Percentiles rank a stretch among this genome's conserved stretches.
phyloP scores from a whole-genome alignment of 1,140 invertebrate genomes.

The Oncopeltus fasciatus region DNA sequence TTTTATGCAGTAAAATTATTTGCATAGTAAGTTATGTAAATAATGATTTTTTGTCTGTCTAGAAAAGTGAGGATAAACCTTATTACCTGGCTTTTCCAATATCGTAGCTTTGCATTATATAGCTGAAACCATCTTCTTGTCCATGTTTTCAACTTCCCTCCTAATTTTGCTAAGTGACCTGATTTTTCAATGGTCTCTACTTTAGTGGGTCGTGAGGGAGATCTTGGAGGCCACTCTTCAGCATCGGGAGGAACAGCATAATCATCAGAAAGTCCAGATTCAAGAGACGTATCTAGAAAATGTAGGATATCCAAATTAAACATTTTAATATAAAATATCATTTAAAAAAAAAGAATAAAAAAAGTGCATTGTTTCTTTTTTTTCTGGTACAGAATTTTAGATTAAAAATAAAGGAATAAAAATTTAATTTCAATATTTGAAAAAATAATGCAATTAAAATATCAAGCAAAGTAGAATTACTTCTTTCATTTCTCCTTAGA shows the following conservation, averaged over 20 bases:
- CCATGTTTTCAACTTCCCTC: conserved; percentile 92
- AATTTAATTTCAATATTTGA: too few species aligned
- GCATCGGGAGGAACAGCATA: conserved; percentile 92
- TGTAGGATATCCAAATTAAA: too few species aligned
- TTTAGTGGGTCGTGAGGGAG: conserved; percentile 18
- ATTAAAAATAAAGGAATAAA: background rate
- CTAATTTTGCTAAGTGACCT: conserved; percentile 84
- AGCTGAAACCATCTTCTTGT: conserved; percentile 85
- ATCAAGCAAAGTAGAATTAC: too few species aligned
- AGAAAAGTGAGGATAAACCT: background rate
- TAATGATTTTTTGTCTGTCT: conserved; percentile 3
- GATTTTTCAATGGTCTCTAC: conserved; percentile 55
- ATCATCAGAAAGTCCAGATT: conserved; percentile 87
- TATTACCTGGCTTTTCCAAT: conserved; percentile 70
- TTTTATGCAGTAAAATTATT: too few species aligned
- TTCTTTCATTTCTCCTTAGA: too few species aligned
- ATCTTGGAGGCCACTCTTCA: conserved; percentile 23
- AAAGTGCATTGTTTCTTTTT: background rate
- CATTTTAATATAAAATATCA: background rate
- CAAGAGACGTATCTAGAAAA: conserved; percentile 62
- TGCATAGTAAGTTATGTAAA: too few species aligned
- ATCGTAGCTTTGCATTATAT: conserved; percentile 77
- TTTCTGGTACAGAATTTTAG: background rate
- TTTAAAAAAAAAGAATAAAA: background rate
- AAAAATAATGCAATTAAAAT: too few species aligned